Evolutionary conservation across 2,113 vertebrate genomes (phyloP).

Genomic region (Peromyscus californicus): DNA sequence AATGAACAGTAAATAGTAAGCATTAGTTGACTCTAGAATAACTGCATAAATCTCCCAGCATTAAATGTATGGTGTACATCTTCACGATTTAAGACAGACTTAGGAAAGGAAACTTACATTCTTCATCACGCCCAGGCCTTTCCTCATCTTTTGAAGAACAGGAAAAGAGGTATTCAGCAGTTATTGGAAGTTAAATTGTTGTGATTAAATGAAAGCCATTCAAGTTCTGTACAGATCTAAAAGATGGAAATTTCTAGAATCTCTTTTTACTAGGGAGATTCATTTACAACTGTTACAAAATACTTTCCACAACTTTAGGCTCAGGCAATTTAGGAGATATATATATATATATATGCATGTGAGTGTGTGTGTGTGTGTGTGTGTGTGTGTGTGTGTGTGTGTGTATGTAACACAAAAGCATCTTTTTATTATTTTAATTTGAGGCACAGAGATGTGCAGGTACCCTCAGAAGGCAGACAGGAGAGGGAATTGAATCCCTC

Average conservation of each 20-base stretch:
- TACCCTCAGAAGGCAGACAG: not conserved
- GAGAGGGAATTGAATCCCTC: not conserved
- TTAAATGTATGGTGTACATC: not conserved
- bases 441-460: not conserved
- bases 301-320: not conserved
- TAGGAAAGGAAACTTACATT: not conserved
- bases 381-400: too few species aligned
- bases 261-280: not conserved
- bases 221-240: not conserved
- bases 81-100: not conserved
- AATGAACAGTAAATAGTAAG: not conserved
- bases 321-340: not conserved
- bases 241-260: not conserved
- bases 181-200: not conserved
- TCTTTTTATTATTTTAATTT: not conserved
- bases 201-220: constrained; percentile 7
- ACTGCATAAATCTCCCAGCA: not conserved
- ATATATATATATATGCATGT: too few species aligned
- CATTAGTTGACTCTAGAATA: not conserved
- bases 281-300: not conserved
- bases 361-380: too few species aligned
- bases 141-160: not conserved
- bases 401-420: not conserved
- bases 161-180: not conserved
- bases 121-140: not conserved